Evolutionary conservation across 2,888 invertebrate genomes (phyloP).

Genomic region (Physocephala rufipes): DNA sequence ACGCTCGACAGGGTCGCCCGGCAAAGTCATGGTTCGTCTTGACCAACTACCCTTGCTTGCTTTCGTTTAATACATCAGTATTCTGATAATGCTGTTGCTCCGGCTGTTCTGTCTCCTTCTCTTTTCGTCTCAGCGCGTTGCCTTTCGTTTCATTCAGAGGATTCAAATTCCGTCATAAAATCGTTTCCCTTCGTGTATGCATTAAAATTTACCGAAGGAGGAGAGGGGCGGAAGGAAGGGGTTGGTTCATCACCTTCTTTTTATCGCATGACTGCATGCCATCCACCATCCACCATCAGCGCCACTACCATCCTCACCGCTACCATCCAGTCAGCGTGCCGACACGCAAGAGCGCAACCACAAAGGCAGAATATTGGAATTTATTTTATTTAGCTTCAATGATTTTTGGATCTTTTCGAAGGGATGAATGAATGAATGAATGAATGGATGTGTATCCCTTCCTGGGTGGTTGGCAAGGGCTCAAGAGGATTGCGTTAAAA

Average conservation of each 20-base stretch:
- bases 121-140: neutral
- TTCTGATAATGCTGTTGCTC: too few relatives aligned
- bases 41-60: too few relatives aligned
- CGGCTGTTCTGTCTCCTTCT: neutral
- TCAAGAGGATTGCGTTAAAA: neutral
- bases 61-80: too few relatives aligned
- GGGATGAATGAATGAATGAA: neutral
- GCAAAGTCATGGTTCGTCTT: too few relatives aligned
- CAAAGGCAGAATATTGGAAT: neutral
- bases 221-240: too few relatives aligned
- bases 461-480: neutral
- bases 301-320: neutral
- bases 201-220: neutral
- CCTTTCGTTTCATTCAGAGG: too few relatives aligned
- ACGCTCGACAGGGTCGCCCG: neutral
- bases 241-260: too few relatives aligned
- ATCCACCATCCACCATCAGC: conserved; percentile 9
- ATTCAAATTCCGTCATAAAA: neutral
- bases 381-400: neutral
- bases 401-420: neutral
- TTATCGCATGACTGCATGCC: conserved; percentile 12
- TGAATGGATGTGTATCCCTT: neutral
- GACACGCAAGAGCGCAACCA: conserved; percentile 4
- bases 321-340: neutral
- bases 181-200: neutral